Base-by-base conservation (phyloP, 2,888 invertebrate species). In the Mesorhabditis belari region DNA sequence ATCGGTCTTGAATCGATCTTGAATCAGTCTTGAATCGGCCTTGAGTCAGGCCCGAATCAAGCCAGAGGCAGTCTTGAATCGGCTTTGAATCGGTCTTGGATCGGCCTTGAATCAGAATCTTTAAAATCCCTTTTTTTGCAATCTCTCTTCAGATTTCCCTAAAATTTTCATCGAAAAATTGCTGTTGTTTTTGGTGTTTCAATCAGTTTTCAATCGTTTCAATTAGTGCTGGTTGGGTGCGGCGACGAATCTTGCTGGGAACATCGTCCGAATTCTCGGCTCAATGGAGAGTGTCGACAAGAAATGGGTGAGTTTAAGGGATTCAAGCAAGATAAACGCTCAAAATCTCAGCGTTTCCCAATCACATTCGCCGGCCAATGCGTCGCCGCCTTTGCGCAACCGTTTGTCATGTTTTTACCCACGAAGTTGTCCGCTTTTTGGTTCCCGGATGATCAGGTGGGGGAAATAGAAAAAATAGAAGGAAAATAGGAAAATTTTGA, bases 341-440 rank as follows among this genome's bases (percentile, higher is more conserved):
- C n/a, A 4, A 49, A 23, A n/a, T 57, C n/a, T 60, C 58, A 27
- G 35, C 65, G 70, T 28, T 71, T 71, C 35, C 67, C 67, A 23
- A 59, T 71, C n/a, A 69, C 71, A 12, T 63, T 71, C 49, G 61
- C 66, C 9, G 71, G 71, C 2, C 84, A 85, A 73, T 74, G 77
- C 4, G 29, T 84, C 6, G 83, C 84, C 23, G 84, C 84, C 0
- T 77, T 81, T 70, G 82, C 83, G 5, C 84, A 85, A 69, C 84
- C 84, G 3, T 84, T 85, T 70, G 77, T 84, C n/a, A 80, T 85
- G 80, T 85, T 84, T 69, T 79, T 82, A 29, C 82, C 84, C 1
- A 84, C 85, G 9, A 85, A 85, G 73, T 70, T 84, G 57, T 83
- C 84, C 3, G 83, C 24, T 73, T 77, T 50, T 21, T 50, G 51